A percentile compares a stretch with the other conserved stretches of the same genome.
phyloP scores from a whole-genome alignment of 37 sponge, comb jelly and placozoan species.

The Beroe forskalii region DNA sequence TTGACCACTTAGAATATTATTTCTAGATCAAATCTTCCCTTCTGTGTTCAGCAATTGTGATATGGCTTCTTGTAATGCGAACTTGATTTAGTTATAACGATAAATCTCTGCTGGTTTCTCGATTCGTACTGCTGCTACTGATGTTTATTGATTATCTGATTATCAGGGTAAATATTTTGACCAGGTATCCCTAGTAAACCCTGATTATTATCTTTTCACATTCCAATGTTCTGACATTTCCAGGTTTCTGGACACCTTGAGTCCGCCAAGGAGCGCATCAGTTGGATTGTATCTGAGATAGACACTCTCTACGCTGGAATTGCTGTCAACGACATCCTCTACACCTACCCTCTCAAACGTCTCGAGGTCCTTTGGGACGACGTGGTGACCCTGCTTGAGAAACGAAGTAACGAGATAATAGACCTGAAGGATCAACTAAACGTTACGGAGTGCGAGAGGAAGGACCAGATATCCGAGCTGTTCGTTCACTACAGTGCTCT shows the following conservation, averaged over 20 bases:
- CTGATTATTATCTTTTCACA: no score
- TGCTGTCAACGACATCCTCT: constrained; percentile 14
- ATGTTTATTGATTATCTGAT: no score
- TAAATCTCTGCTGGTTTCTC: no score
- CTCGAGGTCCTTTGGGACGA: constrained; percentile 50
- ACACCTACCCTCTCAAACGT: constrained; percentile 39
- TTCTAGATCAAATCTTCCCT: no score
- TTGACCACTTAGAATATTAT: no score
- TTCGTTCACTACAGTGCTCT: constrained; percentile 41
- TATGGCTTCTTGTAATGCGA: no score
- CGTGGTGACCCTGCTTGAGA: constrained; percentile 23
- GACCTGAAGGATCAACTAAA: constrained; percentile 7
- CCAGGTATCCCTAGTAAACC: no score
- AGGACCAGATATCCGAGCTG: constrained; percentile 57
- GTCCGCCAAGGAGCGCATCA: not conserved
- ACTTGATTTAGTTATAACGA: no score
- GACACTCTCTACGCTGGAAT: constrained; percentile 22
- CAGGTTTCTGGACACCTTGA: constrained; percentile 16
- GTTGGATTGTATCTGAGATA: constrained; percentile 54
- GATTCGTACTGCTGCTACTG: no score
- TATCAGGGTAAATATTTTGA: no score
- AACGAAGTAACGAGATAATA: constrained; percentile 44
- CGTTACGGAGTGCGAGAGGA: constrained; percentile 10
- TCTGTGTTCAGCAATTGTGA: no score
- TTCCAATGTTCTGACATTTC: no score